Conservation (phyloP, 2,888 invertebrate species). For the Chorisops tibialis region DNA sequence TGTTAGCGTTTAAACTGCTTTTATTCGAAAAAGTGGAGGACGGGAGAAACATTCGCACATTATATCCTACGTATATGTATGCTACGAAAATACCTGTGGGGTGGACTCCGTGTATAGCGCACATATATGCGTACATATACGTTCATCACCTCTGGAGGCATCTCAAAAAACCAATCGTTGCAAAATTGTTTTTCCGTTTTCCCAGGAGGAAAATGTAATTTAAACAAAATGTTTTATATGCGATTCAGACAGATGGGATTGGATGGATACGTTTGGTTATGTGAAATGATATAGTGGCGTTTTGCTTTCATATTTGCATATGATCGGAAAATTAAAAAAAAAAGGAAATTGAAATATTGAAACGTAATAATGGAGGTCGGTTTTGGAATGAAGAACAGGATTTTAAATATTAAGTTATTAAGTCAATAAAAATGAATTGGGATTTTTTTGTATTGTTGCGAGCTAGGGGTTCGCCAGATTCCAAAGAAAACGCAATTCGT, state of each 20-base stretch:
- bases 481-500: too few species aligned
- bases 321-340: neutral
- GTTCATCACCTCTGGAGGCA: neutral
- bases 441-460: too few species aligned
- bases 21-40: too few species aligned
- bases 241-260: conserved; percentile 16
- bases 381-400: neutral
- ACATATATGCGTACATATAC: neutral
- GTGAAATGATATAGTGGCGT: conserved; percentile 2
- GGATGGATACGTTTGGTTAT: conserved; percentile 12
- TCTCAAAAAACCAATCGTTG: conserved; percentile 30
- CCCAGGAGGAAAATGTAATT: conserved; percentile 34
- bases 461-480: too few species aligned
- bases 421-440: too few species aligned
- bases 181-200: conserved; percentile 33
- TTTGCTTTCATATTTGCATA: neutral
- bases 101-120: neutral
- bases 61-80: neutral
- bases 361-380: neutral
- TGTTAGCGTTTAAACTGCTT: too few species aligned
- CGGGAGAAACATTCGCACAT: too few species aligned
- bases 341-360: neutral
- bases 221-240: conserved; percentile 27
- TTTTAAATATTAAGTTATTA: too few species aligned
- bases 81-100: neutral